phyloP scores from a whole-genome alignment of 1,140 invertebrate species.

The Mactra quadrangularis region DNA sequence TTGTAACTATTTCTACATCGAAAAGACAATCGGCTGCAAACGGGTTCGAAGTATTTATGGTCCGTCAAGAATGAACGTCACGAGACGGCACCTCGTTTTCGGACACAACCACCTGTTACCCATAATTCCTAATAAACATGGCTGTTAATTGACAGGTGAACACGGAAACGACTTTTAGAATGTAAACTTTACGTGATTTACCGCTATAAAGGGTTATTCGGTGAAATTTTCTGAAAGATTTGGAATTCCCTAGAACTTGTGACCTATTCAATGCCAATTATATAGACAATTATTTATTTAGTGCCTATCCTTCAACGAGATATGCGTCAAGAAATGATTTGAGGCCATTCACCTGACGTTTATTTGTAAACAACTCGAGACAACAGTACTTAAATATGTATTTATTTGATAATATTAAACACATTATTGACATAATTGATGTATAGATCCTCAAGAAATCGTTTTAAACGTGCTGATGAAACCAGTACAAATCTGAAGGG shows the following conservation, averaged over 20 bases:
- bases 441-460: slow-evolving; percentile 28
- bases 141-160: slow-evolving; percentile 62
- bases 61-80: no score
- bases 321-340: not conserved
- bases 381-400: not conserved
- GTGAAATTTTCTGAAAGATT: no score
- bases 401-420: not conserved
- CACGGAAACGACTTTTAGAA: slow-evolving; percentile 40
- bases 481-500: slow-evolving; percentile 47
- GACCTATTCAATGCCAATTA: not conserved
- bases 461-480: not conserved
- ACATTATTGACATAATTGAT: slow-evolving; percentile 1
- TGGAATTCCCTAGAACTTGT: not conserved
- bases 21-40: no score
- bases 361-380: not conserved
- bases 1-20: no score
- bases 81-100: slow-evolving; percentile 52
- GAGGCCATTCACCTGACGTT: not conserved
- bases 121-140: slow-evolving; percentile 67
- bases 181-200: not conserved
- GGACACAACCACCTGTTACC: slow-evolving; percentile 55
- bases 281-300: not conserved
- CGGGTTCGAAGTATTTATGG: no score
- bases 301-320: not conserved
- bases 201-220: no score